Conservation (phyloP, 2,113 vertebrate genomes). For the Phaethornis superciliosus region DNA sequence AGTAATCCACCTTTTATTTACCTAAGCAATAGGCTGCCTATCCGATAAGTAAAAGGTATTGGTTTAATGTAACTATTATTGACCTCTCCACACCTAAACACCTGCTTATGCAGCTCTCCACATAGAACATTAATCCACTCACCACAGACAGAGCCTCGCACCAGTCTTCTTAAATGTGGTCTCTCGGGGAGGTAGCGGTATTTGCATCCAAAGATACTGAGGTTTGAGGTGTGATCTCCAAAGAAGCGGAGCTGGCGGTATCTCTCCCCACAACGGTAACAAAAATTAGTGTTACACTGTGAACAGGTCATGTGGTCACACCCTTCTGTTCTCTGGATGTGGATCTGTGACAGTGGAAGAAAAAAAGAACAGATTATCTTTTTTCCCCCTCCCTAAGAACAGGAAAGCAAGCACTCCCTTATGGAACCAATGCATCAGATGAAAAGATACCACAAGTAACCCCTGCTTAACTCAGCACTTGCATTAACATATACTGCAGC, state of each 20-base stretch:
- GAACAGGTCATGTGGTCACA: slow-evolving; percentile 98
- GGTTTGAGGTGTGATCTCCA: slow-evolving; percentile 97
- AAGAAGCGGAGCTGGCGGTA: slow-evolving; percentile 97
- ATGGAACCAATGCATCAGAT: background rate
- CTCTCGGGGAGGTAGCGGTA: slow-evolving; percentile 97
- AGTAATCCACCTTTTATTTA: background rate
- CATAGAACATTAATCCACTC: slow-evolving; percentile 61
- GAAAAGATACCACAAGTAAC: background rate
- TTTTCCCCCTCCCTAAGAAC: background rate
- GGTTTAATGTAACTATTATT: background rate
- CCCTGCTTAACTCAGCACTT: background rate
- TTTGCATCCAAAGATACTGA: slow-evolving; percentile 99
- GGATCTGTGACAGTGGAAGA: slow-evolving; percentile 80
- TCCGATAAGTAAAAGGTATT: background rate
- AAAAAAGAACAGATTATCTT: background rate
- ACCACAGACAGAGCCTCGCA: slow-evolving; percentile 97
- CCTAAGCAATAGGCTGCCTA: background rate
- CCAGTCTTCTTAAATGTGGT: slow-evolving; percentile 93
- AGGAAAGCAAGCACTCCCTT: accelerated
- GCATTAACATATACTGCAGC: background rate
- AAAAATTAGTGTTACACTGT: slow-evolving; percentile 98
- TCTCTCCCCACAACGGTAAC: slow-evolving; percentile 96
- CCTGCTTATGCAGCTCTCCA: background rate
- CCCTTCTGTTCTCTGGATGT: slow-evolving; percentile 97
- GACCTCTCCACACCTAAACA: background rate